These are phyloP conservation scores for Alauda arvensis DNA, from an alignment of 2,797 vertebrate species.

Conservation along the genomic window DNA sequence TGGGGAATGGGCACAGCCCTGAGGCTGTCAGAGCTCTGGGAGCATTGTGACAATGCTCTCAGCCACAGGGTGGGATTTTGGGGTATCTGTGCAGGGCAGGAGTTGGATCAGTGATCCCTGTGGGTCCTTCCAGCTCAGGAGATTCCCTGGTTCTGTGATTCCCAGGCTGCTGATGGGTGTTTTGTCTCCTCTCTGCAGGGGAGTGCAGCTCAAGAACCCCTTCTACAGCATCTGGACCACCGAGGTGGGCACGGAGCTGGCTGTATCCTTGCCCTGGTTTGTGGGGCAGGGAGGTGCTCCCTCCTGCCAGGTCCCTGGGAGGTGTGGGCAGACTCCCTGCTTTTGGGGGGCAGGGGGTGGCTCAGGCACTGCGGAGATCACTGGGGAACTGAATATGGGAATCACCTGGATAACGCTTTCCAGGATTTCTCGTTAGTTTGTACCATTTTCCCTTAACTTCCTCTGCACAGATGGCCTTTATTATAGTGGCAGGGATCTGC, in stretches of 20 bases:
- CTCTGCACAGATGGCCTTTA: slow-evolving; percentile 90
- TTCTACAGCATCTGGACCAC: slow-evolving; percentile 99
- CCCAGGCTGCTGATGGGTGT: not conserved
- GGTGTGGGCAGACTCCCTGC: not conserved
- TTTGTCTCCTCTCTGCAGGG: slow-evolving; percentile 72
- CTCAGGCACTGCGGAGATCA: not conserved
- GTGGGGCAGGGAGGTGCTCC: not conserved
- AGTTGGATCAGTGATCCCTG: not conserved
- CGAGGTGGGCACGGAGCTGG: slow-evolving; percentile 91
- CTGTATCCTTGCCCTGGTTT: slow-evolving; percentile 85
- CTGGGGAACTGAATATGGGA: not conserved
- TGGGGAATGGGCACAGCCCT: accelerated
- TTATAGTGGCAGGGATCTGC: slow-evolving; percentile 95
- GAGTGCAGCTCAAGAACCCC: slow-evolving; percentile 94
- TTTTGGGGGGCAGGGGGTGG: not conserved
- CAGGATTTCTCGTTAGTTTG: not conserved
- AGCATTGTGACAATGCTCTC: accelerated
- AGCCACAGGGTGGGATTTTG: not conserved
- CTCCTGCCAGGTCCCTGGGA: not conserved
- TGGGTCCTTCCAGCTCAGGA: not conserved
- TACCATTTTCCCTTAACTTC: slow-evolving; percentile 68
- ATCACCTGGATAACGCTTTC: not conserved
- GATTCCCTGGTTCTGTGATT: not conserved
- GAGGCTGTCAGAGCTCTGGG: not conserved
- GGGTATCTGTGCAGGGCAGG: not conserved